Base-by-base conservation (phyloP, 2,888 invertebrate species). In the Chymomyza fuscimana region DNA sequence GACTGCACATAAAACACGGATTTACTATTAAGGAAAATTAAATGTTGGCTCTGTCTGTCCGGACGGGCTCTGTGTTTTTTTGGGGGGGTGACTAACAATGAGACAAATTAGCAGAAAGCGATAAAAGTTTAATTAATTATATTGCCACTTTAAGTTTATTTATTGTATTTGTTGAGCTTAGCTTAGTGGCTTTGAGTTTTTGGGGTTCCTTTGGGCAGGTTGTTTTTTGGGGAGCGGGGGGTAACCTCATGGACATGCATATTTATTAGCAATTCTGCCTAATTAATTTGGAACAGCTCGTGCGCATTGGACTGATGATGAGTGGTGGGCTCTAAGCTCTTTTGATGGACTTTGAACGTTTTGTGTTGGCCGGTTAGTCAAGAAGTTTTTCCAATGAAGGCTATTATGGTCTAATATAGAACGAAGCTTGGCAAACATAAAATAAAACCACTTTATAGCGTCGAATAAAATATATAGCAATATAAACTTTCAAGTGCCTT, bases 1-100 rank as follows among this genome's bases (percentile, higher is more conserved):
- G 40, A 12, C 40, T 46, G 65, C 54, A 76, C 63, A 78, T 78
- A 83, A 71, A 86, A 82, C 88, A 87, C 74, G 86, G 85, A 88
- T 82, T 89, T 86, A 84, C 88, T 81, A 82, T 88, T 89, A 83
- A 82, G 79, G 87, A 79, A 89, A 89, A 89, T 89, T 88, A 89
- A 89, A 89, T 87, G 80, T 65, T 65, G 65, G 51, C 61, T 59
- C 56, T 1, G 72, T 64, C 56, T 52, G 56, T 32, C 61, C 25
- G 25, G 4, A 25, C 25, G 25, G 22, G 19, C 50, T 36, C 29
- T 63, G 22, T 52, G 63, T 32, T 52, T 29, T 4, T 19, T 19
- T 19, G 51, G 36, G 60, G 50, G 64, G 32, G 56, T 56, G 51
- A 16, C 15, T 22, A 50, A n/a, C 3, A 60, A 22, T 1, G 12